Conservation (phyloP, 2,797 vertebrate genomes). For the Argya squamiceps region DNA sequence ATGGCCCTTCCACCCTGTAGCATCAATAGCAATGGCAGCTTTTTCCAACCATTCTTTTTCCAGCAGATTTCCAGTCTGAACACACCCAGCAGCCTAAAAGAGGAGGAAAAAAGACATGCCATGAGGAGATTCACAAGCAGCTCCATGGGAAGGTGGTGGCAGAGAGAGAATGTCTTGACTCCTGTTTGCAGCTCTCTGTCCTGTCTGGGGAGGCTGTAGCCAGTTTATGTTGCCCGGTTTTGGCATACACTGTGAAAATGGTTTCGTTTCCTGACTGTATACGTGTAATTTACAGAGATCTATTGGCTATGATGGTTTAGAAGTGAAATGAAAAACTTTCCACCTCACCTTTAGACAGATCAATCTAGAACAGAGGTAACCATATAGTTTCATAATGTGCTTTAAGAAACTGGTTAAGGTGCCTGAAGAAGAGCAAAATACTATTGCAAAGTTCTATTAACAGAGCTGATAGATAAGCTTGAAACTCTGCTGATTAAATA, state of each 20-base stretch:
- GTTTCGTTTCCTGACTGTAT: neutral
- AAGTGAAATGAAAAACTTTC: neutral
- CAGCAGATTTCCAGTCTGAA: neutral
- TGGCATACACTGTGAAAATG: fast-evolving
- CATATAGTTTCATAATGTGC: neutral
- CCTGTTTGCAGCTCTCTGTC: fast-evolving
- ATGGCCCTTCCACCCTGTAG: neutral
- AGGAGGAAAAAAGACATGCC: neutral
- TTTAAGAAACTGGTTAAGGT: neutral
- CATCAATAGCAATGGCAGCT: neutral
- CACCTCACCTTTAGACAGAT: neutral
- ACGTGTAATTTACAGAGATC: neutral
- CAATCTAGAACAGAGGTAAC: neutral
- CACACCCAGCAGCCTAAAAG: neutral
- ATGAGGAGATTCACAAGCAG: neutral
- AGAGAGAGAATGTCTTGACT: neutral
- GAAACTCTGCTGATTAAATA: neutral
- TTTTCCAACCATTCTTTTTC: neutral
- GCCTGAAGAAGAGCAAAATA: neutral
- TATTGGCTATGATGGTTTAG: neutral
- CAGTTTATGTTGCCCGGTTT: neutral
- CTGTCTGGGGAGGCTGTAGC: neutral
- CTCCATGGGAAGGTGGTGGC: neutral
- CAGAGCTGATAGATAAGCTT: neutral
- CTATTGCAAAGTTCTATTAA: neutral